Percentiles rank a stretch among this genome's conserved stretches.
phyloP scores from a whole-genome alignment of 2,113 vertebrate species.

The Ceuthmochares aereus region DNA sequence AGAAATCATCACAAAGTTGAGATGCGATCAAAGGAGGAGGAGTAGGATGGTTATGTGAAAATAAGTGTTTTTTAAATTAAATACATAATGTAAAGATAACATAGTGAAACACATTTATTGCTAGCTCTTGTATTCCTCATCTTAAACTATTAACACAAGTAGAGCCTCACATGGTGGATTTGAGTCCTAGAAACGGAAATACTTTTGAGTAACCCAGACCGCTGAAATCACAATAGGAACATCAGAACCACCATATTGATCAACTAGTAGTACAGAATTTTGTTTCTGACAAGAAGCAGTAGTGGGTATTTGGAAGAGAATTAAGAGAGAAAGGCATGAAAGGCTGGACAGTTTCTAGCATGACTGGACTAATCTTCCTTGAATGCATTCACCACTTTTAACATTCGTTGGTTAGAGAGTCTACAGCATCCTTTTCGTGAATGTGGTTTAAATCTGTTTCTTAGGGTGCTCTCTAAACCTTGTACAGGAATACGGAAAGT shows the following conservation, averaged over 20 bases:
- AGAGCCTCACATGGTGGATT: not conserved
- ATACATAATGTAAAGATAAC: not conserved
- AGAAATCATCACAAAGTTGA: not conserved
- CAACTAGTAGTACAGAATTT: not conserved
- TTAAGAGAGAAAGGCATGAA: not conserved
- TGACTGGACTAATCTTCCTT: not conserved
- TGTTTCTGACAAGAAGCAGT: not conserved
- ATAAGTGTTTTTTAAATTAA: not conserved
- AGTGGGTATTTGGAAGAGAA: not conserved
- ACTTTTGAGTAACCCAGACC: not conserved
- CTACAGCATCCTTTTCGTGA: fast-evolving
- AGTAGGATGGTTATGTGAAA: not conserved
- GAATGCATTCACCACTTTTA: not conserved
- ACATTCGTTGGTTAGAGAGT: not conserved
- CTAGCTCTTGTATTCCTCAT: not conserved
- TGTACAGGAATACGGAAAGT: not conserved
- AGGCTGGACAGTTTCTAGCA: not conserved
- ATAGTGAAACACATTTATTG: not conserved
- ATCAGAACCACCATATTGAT: not conserved
- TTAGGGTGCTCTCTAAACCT: not conserved
- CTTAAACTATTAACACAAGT: not conserved
- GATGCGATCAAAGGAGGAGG: not conserved
- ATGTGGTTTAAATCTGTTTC: not conserved
- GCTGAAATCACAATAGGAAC: not conserved
- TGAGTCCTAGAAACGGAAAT: not conserved